These are phyloP conservation scores for Paratilapia polleni DNA, from an alignment of 2,113 vertebrate species.

Conservation along the genomic window DNA sequence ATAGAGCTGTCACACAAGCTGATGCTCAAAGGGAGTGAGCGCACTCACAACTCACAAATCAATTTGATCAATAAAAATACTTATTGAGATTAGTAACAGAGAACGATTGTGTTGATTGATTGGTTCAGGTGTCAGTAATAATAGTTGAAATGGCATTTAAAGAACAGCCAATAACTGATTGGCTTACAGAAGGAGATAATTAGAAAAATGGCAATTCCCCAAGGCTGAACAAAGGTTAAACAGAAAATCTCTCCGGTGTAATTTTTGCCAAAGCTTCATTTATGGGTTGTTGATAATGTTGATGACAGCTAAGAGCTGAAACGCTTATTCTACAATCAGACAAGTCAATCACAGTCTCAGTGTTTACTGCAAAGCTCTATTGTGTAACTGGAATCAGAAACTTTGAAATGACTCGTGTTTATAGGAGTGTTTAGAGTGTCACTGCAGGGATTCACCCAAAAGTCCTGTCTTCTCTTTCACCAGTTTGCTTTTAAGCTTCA, in stretches of 20 bases:
- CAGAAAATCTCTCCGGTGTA: not conserved
- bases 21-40: not conserved
- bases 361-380: not conserved
- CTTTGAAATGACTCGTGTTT: too few relatives aligned
- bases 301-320: not conserved
- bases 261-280: not conserved
- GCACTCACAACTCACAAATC: not conserved
- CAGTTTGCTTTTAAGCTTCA: not conserved
- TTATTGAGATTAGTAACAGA: conserved; percentile 4
- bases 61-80: not conserved
- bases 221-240: not conserved
- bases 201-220: not conserved
- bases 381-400: not conserved
- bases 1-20: not conserved
- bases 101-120: not conserved
- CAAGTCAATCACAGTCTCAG: not conserved
- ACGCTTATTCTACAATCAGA: not conserved
- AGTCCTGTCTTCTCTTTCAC: not conserved
- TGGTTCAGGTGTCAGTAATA: conserved; percentile 2
- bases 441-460: not conserved
- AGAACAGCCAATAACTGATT: not conserved
- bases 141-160: not conserved
- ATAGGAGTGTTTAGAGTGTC: not conserved
- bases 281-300: not conserved
- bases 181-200: not conserved